phyloP scores from a whole-genome alignment of 2,797 vertebrate species.

The Selene dorsalis region DNA sequence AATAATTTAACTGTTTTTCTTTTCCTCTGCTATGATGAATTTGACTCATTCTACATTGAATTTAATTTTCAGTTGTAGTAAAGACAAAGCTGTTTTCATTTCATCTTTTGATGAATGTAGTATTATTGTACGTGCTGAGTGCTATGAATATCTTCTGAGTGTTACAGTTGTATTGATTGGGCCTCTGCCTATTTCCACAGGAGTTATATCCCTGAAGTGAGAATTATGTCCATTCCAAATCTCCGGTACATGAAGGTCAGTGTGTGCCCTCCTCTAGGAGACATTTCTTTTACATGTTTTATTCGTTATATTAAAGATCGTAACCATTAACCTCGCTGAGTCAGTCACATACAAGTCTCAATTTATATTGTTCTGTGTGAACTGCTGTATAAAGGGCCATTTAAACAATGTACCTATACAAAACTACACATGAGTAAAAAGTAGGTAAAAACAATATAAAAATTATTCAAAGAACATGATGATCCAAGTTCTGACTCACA shows the following conservation, averaged over 20 bases:
- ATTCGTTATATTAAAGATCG: not conserved
- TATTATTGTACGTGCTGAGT: not conserved
- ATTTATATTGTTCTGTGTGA: not conserved
- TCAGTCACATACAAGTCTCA: not conserved
- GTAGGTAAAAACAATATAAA: not conserved
- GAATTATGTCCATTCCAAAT: slow-evolving; percentile 99
- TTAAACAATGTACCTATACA: not conserved
- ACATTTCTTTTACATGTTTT: not conserved
- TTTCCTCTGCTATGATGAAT: not conserved
- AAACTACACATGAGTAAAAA: no score
- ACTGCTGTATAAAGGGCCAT: not conserved
- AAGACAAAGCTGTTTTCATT: not conserved
- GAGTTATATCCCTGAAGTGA: slow-evolving; percentile 98
- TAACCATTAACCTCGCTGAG: not conserved
- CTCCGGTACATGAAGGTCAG: slow-evolving; percentile 96
- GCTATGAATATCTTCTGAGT: slow-evolving; percentile 3
- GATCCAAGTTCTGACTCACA: not conserved
- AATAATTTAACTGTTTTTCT: not conserved
- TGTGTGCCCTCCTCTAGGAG: slow-evolving; percentile 21
- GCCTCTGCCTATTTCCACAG: slow-evolving; percentile 74
- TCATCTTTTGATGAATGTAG: slow-evolving; percentile 5
- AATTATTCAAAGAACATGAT: not conserved
- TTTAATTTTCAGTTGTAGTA: not conserved
- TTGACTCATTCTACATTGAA: not conserved
- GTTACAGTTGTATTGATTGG: slow-evolving; percentile 15